These are phyloP conservation scores for Ernsta delagoae DNA, from an alignment of 2,888 invertebrate species.

Conservation along the genomic window DNA sequence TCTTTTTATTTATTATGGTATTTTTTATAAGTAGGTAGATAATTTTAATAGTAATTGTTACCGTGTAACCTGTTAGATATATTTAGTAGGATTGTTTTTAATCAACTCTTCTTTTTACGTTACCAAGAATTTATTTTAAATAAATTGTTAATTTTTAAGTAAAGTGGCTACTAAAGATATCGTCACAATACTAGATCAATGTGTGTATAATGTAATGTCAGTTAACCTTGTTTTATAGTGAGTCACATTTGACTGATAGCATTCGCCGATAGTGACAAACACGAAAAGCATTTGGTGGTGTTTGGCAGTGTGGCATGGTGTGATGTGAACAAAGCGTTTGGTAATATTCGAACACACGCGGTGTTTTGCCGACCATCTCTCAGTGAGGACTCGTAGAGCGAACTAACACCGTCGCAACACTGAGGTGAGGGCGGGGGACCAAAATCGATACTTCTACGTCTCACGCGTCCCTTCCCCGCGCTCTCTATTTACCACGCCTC, in stretches of 20 bases:
- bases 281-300: slow-evolving; percentile 27
- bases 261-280: slow-evolving; percentile 21
- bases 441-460: slow-evolving; percentile 83
- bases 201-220: neutral
- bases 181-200: neutral
- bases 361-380: slow-evolving; percentile 63
- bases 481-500: slow-evolving; percentile 64
- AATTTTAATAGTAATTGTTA: no score
- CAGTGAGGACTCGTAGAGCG: slow-evolving; percentile 67
- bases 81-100: neutral
- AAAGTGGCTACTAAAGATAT: neutral
- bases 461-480: slow-evolving; percentile 68
- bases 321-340: slow-evolving; percentile 66
- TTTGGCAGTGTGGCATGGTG: slow-evolving; percentile 33
- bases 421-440: slow-evolving; percentile 78
- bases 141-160: no score
- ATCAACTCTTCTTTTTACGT: neutral
- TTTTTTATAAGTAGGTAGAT: no score
- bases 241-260: slow-evolving; percentile 14
- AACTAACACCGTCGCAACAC: slow-evolving; percentile 80
- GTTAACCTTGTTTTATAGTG: slow-evolving; percentile 9
- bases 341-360: slow-evolving; percentile 65
- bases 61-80: no score
- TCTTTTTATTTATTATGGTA: no score
- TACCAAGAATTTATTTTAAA: no score